Evolutionary conservation across 1,140 invertebrate species (phyloP).

Genomic region (Carcinoscorpius rotundicauda): DNA sequence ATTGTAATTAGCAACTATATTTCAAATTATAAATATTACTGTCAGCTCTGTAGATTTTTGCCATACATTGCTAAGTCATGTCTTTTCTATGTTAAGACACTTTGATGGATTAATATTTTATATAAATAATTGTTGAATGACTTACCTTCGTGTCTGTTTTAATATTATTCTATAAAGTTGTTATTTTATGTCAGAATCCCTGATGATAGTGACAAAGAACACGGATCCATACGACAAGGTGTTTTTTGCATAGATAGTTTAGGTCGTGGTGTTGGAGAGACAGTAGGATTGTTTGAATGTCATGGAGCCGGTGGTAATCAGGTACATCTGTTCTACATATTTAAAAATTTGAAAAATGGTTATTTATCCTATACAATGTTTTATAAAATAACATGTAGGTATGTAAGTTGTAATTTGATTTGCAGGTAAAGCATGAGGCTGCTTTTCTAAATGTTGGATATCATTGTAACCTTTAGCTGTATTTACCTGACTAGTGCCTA

Average conservation of each 20-base stretch:
- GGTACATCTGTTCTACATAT: slow-evolving; percentile 33
- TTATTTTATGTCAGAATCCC: slow-evolving; percentile 32
- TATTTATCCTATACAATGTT: too few species aligned
- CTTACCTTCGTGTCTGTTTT: too few species aligned
- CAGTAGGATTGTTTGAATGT: slow-evolving; percentile 81
- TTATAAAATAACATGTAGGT: too few species aligned
- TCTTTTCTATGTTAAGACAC: background rate
- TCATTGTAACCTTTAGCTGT: too few species aligned
- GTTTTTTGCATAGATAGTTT: slow-evolving; percentile 81
- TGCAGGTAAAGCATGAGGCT: too few species aligned
- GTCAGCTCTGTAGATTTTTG: too few species aligned
- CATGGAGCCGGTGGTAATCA: slow-evolving; percentile 94
- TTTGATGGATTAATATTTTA: background rate
- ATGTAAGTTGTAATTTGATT: too few species aligned
- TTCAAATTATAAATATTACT: too few species aligned
- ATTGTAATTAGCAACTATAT: background rate
- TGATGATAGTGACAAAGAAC: slow-evolving; percentile 30
- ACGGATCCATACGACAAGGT: slow-evolving; percentile 53
- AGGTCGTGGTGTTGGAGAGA: slow-evolving; percentile 64
- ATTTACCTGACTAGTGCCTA: too few species aligned
- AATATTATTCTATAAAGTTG: background rate
- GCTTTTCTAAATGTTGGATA: too few species aligned
- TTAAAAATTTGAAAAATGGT: background rate
- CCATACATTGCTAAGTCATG: too few species aligned
- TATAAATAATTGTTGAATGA: background rate